These are phyloP conservation scores for Antheraea pernyi DNA, from an alignment of 1,140 invertebrate species.

Conservation along the genomic window DNA sequence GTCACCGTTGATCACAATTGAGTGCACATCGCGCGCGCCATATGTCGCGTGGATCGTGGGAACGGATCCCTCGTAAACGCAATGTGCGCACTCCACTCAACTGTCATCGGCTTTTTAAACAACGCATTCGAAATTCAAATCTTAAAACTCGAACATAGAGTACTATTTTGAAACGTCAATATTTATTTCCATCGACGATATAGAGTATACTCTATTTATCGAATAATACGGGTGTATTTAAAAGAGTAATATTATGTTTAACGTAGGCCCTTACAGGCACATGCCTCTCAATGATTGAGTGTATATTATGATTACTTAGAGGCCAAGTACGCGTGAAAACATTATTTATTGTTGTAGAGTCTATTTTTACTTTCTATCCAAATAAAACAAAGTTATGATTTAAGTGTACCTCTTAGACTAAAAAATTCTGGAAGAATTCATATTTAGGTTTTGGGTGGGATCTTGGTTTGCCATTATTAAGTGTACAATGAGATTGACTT, in stretches of 20 bases:
- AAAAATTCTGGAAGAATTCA: no score
- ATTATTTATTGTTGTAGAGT: constrained; percentile 37
- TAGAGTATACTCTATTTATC: neutral
- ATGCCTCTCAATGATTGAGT: constrained; percentile 58
- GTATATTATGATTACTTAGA: constrained; percentile 58
- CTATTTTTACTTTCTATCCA: constrained; percentile 29
- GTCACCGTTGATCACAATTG: constrained; percentile 63
- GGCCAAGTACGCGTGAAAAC: constrained; percentile 56
- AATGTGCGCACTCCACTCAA: constrained; percentile 64
- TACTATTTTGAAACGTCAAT: constrained; percentile 34
- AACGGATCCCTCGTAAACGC: constrained; percentile 58
- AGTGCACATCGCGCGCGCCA: constrained; percentile 69
- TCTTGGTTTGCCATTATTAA: no score
- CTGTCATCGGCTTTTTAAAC: constrained; percentile 33
- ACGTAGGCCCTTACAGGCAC: constrained; percentile 41
- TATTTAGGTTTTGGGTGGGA: no score
- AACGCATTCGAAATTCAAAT: constrained; percentile 35
- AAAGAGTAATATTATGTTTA: neutral
- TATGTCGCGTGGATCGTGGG: constrained; percentile 75
- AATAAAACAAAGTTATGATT: neutral
- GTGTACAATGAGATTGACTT: no score
- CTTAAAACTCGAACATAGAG: constrained; percentile 27
- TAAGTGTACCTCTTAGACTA: neutral
- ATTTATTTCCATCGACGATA: neutral
- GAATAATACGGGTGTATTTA: neutral